phyloP scores from a whole-genome alignment of 1,140 invertebrate genomes.

The Capitella teleta region DNA sequence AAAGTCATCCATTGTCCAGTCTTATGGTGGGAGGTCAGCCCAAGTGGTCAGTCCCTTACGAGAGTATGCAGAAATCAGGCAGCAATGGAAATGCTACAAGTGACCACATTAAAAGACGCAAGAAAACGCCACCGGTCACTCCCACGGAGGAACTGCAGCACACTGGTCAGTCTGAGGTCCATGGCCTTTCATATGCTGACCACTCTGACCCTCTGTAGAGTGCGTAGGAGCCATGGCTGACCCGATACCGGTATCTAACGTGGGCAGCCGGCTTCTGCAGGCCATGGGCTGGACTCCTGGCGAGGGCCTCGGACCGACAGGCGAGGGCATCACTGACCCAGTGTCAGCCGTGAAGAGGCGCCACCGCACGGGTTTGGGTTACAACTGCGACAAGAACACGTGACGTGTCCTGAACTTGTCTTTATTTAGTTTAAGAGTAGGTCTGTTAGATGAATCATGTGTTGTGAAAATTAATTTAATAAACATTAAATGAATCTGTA shows the following conservation, averaged over 20 bases:
- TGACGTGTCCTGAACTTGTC: too few relatives aligned
- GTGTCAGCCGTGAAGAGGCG: conserved; percentile 15
- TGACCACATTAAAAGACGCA: conserved; percentile 21
- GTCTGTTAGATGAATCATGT: background rate
- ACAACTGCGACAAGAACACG: too few relatives aligned
- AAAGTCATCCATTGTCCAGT: conserved; percentile 27
- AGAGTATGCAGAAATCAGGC: too few relatives aligned
- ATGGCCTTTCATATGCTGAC: too few relatives aligned
- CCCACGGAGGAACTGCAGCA: conserved; percentile 4
- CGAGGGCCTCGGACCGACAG: conserved; percentile 26
- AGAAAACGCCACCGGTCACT: conserved; percentile 32
- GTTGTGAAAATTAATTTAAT: background rate
- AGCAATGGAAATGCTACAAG: conserved; percentile 12
- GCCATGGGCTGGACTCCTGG: conserved; percentile 39
- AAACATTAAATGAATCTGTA: background rate
- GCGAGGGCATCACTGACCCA: conserved; percentile 27
- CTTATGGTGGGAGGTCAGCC: conserved; percentile 31
- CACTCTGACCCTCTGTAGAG: conserved; percentile 12
- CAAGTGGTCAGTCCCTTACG: conserved; percentile 13
- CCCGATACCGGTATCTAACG: conserved; percentile 33
- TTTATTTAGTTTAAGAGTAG: background rate
- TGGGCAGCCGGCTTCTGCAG: conserved; percentile 33
- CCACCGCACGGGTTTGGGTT: conserved; percentile 24
- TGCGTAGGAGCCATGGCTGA: conserved; percentile 19
- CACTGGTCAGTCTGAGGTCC: background rate